Base-by-base conservation (phyloP, 2,113 vertebrate genomes). In the Oryzias woworae region DNA sequence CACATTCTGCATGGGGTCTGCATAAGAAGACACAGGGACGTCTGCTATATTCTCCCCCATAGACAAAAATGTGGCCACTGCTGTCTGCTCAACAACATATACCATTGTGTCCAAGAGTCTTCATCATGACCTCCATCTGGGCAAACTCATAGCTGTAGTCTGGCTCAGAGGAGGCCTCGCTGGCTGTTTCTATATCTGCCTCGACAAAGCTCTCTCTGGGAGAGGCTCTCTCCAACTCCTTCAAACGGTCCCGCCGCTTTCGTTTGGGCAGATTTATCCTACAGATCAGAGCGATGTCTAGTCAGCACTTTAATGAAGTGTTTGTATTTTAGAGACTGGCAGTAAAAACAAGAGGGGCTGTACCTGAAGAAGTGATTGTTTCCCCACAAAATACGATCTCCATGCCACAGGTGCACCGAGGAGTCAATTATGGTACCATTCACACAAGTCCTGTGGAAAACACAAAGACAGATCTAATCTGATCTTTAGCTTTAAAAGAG, bases 311-410 rank as follows among this genome's bases (percentile, higher is more conserved):
- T 23, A 17, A 8, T 16, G 47, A 7, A n/a, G 16, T 8, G 14
- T 3, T 16, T 16, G 14, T 16, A 45, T 45, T 47, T n/a, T 4
- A 16, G 12, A 10, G 36, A 36, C 36, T 36, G 36, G 12, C n/a
- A 48, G 20, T 7, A n/a, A 28, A 1, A n/a, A 57, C 23, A 14
- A 12, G 44, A 28, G 0, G 26, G 2, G 0, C 55, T 3, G 7
- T 92, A 98, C 97, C 97, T 95, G 87, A 99, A 99, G 68, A 98
- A 99, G 91, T 99, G 97, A 91, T 99, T 99, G 84, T 99, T 99
- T 72, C 97, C 97, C 97, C 97, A 99, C 52, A 99, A 87, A 79
- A 99, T 98, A 24, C 97, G 91, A 69, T 99, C 97, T 36, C 96
- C 97, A 0, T 99, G 97, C 97, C 97, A 99, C 44, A 99, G 86